Evolutionary conservation across 1,140 invertebrate genomes (phyloP).

Genomic region (Heliconius hewitsoni): DNA sequence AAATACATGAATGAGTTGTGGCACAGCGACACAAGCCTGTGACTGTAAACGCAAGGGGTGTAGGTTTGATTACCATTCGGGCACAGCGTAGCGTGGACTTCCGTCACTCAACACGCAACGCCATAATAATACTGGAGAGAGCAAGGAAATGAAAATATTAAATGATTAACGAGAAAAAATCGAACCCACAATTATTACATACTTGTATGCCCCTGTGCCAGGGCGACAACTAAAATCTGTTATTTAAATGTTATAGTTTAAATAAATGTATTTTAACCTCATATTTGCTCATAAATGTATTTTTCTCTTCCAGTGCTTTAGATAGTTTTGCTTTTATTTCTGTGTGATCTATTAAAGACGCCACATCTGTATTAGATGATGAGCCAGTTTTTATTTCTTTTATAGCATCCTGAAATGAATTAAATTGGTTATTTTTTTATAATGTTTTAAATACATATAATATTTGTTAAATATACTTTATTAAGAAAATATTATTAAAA

Average conservation of each 20-base stretch:
- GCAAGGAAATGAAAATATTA: too few species aligned
- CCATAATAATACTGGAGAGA: too few species aligned
- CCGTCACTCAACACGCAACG: too few species aligned
- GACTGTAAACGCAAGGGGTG: background rate
- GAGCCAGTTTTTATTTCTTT: conserved; percentile 63
- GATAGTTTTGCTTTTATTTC: conserved; percentile 72
- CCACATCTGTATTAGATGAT: conserved; percentile 55
- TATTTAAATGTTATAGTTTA: too few species aligned
- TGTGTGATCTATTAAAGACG: conserved; percentile 69
- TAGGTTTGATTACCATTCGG: too few species aligned
- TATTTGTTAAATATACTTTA: too few species aligned
- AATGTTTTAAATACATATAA: too few species aligned
- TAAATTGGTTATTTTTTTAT: background rate
- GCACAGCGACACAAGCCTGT: too few species aligned
- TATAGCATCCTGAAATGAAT: conserved; percentile 61
- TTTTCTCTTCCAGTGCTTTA: conserved; percentile 68
- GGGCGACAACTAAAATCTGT: too few species aligned
- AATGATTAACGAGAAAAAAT: background rate
- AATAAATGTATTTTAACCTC: conserved; percentile 51
- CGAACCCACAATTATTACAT: background rate
- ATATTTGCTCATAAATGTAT: conserved; percentile 61
- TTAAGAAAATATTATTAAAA: too few species aligned
- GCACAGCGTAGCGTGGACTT: too few species aligned
- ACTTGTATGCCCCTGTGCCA: background rate
- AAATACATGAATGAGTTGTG: too few species aligned